Percentiles rank a stretch among this genome's conserved stretches.
Conservation (phyloP, 2,113 vertebrate species). For the Climacteris rufus region DNA sequence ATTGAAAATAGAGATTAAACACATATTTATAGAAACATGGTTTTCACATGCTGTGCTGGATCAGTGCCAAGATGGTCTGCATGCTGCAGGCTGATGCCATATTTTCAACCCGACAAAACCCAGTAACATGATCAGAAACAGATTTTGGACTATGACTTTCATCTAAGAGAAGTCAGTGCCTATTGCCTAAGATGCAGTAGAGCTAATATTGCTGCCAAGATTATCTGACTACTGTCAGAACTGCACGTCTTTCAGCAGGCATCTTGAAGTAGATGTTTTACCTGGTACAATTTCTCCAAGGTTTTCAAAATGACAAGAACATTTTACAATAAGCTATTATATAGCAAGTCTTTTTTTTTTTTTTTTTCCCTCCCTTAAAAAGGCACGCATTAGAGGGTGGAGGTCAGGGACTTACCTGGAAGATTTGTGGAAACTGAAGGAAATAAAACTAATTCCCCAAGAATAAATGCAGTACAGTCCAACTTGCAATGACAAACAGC, state of each 20-base stretch:
- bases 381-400: background rate
- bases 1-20: background rate
- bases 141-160: background rate
- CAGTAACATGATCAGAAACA: conserved; percentile 1
- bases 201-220: background rate
- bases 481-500: background rate
- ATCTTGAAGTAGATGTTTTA: background rate
- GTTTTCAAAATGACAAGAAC: background rate
- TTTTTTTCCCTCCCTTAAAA: background rate
- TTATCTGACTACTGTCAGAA: conserved; percentile 4
- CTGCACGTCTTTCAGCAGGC: background rate
- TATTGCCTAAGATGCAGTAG: background rate
- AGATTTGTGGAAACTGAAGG: background rate
- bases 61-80: background rate
- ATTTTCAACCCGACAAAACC: background rate
- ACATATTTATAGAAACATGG: background rate
- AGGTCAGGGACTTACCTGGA: background rate
- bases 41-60: conserved; percentile 22
- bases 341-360: background rate
- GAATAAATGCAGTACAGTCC: background rate
- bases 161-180: background rate
- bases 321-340: background rate
- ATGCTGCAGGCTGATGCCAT: background rate
- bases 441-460: background rate
- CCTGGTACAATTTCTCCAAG: background rate